These are phyloP conservation scores for Takifugu flavidus DNA, from an alignment of 2,113 vertebrate genomes.

Conservation along the genomic window DNA sequence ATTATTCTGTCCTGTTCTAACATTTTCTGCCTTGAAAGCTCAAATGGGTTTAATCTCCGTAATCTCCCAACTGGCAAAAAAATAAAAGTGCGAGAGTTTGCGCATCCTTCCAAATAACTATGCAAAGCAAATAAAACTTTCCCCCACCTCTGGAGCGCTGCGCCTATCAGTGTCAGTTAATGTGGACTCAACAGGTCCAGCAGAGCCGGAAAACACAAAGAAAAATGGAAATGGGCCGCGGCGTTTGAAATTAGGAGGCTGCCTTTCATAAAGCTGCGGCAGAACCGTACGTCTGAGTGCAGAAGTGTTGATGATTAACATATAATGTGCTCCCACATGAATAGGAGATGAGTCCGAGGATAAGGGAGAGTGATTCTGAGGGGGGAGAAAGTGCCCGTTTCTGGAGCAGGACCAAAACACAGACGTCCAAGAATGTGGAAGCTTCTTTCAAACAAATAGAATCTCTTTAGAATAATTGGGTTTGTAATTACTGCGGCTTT, in stretches of 20 bases:
- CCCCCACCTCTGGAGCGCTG: neutral
- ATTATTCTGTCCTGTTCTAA: conserved; percentile 5
- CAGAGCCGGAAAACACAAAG: conserved; percentile 1
- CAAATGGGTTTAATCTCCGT: conserved; percentile 3
- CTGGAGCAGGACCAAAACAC: conserved; percentile 20
- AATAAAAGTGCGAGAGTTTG: conserved; percentile 18
- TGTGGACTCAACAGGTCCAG: conserved; percentile 33
- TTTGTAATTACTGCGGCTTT: conserved; percentile 83
- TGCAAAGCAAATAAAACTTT: conserved; percentile 17
- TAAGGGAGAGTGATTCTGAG: neutral
- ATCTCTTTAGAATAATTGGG: conserved; percentile 83
- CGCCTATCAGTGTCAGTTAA: conserved; percentile 19
- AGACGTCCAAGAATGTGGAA: conserved; percentile 29
- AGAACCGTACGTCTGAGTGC: conserved; percentile 1
- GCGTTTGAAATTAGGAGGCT: conserved; percentile 6
- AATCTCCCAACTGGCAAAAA: conserved; percentile 6
- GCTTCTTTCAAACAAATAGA: conserved; percentile 68
- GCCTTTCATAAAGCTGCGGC: conserved; percentile 2
- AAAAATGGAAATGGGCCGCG: conserved; percentile 5
- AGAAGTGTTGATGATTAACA: conserved; percentile 24
- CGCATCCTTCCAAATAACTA: conserved; percentile 6
- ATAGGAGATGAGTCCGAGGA: conserved; percentile 10
- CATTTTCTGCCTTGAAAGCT: conserved; percentile 4
- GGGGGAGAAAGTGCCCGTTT: neutral
- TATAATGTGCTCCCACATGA: conserved; percentile 17